A percentile compares a stretch with the other conserved stretches of the same genome.
Conservation (phyloP, 2,888 invertebrate species). For the Magallana nippona region DNA sequence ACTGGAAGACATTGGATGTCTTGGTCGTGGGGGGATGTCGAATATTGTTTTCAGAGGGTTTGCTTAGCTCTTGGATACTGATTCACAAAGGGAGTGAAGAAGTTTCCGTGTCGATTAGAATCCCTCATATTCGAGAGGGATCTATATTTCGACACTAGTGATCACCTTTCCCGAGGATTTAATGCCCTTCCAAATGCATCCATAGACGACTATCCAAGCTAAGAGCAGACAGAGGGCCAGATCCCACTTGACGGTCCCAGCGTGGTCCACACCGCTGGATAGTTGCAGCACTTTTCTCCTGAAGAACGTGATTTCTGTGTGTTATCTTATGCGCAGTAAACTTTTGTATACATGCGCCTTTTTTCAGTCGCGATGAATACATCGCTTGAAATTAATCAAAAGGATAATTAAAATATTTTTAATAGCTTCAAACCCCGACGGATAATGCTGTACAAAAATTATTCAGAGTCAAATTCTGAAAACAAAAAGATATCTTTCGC, state of each 20-base stretch:
- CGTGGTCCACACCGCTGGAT: slow-evolving; percentile 76
- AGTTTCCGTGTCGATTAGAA: slow-evolving; percentile 43
- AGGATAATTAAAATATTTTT: not conserved
- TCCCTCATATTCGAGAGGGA: slow-evolving; percentile 39
- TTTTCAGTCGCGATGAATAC: slow-evolving; percentile 29
- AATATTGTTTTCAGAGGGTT: slow-evolving; percentile 16
- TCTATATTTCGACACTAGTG: slow-evolving; percentile 44
- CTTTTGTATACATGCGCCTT: slow-evolving; percentile 29
- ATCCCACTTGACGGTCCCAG: slow-evolving; percentile 79
- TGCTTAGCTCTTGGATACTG: slow-evolving; percentile 20
- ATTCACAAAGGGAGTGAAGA: slow-evolving; percentile 33
- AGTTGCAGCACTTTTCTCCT: slow-evolving; percentile 79
- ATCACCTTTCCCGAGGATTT: slow-evolving; percentile 79
- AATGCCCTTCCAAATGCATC: slow-evolving; percentile 80
- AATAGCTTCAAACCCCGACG: not conserved
- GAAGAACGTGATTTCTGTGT: slow-evolving; percentile 58
- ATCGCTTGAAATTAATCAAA: slow-evolving; percentile 18
- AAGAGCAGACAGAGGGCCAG: slow-evolving; percentile 78
- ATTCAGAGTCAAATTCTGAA: slow-evolving; percentile 24
- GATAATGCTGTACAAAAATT: slow-evolving; percentile 8
- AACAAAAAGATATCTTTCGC: not conserved
- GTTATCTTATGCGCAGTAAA: slow-evolving; percentile 35
- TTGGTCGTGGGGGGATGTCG: slow-evolving; percentile 28
- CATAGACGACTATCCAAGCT: slow-evolving; percentile 80
- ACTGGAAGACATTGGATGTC: slow-evolving; percentile 33